Percentiles rank a stretch among this genome's conserved stretches.
These are phyloP conservation scores for Orthosia gothica DNA, from an alignment of 2,888 invertebrate species.

Conservation along the genomic window DNA sequence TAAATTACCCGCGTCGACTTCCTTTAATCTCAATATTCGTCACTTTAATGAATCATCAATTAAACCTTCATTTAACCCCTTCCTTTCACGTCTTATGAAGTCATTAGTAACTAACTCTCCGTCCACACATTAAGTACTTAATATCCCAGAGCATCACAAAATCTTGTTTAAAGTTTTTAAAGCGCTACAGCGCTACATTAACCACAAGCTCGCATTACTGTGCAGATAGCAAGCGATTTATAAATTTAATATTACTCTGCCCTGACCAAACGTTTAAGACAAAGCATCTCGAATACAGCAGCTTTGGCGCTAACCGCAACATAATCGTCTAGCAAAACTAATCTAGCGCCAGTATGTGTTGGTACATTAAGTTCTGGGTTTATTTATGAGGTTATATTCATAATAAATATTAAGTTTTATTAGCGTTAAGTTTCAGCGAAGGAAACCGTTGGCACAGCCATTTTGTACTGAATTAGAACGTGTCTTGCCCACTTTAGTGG, in stretches of 20 bases:
- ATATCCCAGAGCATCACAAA: slow-evolving; percentile 11
- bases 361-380: slow-evolving; percentile 32
- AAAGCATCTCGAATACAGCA: slow-evolving; percentile 35
- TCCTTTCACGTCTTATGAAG: background rate
- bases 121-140: slow-evolving; percentile 10
- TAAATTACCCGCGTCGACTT: too few species aligned
- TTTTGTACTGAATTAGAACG: background rate
- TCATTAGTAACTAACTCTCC: slow-evolving; percentile 8
- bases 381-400: slow-evolving; percentile 23
- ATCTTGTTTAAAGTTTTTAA: slow-evolving; percentile 35
- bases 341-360: slow-evolving; percentile 33
- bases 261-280: slow-evolving; percentile 36
- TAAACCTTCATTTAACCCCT: background rate
- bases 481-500: background rate
- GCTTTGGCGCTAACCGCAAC: slow-evolving; percentile 28
- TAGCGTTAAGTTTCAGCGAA: background rate
- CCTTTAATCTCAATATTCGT: too few species aligned
- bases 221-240: slow-evolving; percentile 47
- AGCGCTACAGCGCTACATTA: slow-evolving; percentile 46
- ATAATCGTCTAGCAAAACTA: slow-evolving; percentile 36
- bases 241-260: slow-evolving; percentile 39
- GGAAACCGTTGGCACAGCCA: background rate
- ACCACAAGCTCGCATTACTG: slow-evolving; percentile 30
- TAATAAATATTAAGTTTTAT: slow-evolving; percentile 23
- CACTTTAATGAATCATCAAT: background rate